Evolutionary conservation across 2,797 vertebrate species (phyloP).

Genomic region (Mormyrus proboscirostris): DNA sequence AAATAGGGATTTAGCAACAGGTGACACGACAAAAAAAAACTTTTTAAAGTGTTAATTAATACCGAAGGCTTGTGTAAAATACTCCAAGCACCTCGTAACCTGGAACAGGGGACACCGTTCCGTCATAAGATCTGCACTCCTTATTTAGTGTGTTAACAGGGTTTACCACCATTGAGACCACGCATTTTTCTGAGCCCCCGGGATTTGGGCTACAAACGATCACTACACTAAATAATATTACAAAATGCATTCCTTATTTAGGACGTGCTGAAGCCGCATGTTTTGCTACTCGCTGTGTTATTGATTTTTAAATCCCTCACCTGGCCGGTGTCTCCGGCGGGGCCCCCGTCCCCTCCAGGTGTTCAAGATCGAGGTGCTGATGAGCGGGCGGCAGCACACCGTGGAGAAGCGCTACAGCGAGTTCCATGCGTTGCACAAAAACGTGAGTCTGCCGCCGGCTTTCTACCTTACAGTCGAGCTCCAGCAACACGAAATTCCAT

Average conservation of each 20-base stretch:
- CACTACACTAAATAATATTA: background rate
- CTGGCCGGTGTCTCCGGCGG: background rate
- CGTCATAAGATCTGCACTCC: background rate
- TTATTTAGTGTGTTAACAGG: background rate
- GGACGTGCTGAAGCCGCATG: background rate
- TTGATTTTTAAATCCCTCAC: background rate
- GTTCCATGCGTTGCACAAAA: conserved; percentile 93
- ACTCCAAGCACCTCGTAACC: background rate
- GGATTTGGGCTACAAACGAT: background rate
- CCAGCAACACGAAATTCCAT: background rate
- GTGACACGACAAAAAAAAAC: background rate
- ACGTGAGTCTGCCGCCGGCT: conserved; percentile 61
- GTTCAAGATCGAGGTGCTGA: conserved; percentile 91
- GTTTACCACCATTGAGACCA: background rate
- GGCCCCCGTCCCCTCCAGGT: conserved; percentile 65
- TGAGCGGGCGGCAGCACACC: conserved; percentile 85
- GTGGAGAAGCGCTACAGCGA: conserved; percentile 98
- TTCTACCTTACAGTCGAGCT: background rate
- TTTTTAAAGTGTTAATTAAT: background rate
- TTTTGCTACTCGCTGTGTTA: background rate
- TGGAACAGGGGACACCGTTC: background rate
- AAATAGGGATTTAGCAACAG: background rate
- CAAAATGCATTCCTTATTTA: no score
- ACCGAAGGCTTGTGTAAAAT: background rate
- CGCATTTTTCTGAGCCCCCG: background rate